Conservation (phyloP, 2,888 invertebrate species). For the Andrena marginata region DNA sequence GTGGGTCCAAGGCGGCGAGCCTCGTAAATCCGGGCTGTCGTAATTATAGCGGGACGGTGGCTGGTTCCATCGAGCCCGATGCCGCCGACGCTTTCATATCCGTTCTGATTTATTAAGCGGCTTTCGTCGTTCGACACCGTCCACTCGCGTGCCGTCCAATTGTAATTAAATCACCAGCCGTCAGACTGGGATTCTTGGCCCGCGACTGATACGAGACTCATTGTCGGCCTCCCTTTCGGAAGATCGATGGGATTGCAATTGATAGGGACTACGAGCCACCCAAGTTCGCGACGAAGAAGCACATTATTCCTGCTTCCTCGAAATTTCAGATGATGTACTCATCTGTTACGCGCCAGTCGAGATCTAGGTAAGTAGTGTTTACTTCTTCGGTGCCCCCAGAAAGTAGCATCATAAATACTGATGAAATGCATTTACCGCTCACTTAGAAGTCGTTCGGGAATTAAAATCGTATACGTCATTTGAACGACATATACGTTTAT, state of each 20-base stretch:
- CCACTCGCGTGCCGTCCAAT: slow-evolving; percentile 40
- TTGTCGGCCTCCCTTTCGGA: background rate
- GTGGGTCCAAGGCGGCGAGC: slow-evolving; percentile 50
- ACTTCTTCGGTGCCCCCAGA: too few species aligned
- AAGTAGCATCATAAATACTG: too few species aligned
- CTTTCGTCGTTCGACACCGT: slow-evolving; percentile 51
- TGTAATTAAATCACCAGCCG: slow-evolving; percentile 47
- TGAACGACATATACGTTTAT: too few species aligned
- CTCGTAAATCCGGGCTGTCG: slow-evolving; percentile 66
- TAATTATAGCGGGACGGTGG: slow-evolving; percentile 57
- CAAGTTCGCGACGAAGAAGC: too few species aligned
- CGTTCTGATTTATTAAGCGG: slow-evolving; percentile 66
- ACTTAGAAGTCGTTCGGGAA: too few species aligned
- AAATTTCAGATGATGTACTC: too few species aligned
- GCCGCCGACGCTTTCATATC: slow-evolving; percentile 65
- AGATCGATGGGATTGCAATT: slow-evolving; percentile 6
- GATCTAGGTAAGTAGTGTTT: too few species aligned
- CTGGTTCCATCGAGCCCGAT: slow-evolving; percentile 51
- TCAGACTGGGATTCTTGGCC: slow-evolving; percentile 1
- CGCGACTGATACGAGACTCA: background rate
- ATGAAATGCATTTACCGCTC: too few species aligned
- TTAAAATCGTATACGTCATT: too few species aligned
- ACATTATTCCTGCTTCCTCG: too few species aligned
- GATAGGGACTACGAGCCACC: background rate
- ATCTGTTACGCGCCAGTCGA: too few species aligned